Evolutionary conservation across 2,797 vertebrate genomes (phyloP), one percentile per base, ranked within the genome.

Genomic region (Phalloptychus januarius): DNA sequence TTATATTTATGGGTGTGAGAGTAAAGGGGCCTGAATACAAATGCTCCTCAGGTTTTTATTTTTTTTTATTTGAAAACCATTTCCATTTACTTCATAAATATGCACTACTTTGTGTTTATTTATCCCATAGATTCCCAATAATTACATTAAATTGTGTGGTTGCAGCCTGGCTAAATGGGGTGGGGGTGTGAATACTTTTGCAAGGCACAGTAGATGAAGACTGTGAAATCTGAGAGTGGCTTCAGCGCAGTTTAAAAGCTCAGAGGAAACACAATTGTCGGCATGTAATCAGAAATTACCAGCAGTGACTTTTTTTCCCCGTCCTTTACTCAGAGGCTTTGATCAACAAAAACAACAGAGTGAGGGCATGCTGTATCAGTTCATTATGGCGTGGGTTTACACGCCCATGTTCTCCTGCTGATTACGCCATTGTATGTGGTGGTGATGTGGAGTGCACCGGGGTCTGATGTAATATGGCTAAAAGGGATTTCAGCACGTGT

Each of bases 401-500:
- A 86, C 91, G 90, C 88, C 89, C 85, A 77, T 89, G 88, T 89
- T 87, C 83, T 77, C 74, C 50, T 84, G 85, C 85, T 90, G 88
- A 88, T 92, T 87, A 90, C 89, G 90, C 82, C 80, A 63, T 84
- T 75, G 85, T 88, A 81, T 87, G 82, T 89, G 87, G 85, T 82
- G 90, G 89, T 89, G 93, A 91, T 78, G 90, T 85, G 87, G 78
- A 90, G 90, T 85, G 90, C 82, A 88, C 87, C 80, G 75, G 76
- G 89, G 90, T 89, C 92, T 95, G 94, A 94, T 95, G 93, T 95
- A 94, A 95, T 94, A 93, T 91, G 92, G 89, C 91, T 94, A 93
- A 95, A 93, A 95, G 93, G 93, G 93, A 94, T 95, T 94, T 92
- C 91, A 95, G 93, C 89, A n/a, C 75, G 72, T 88, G 78, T 86